Evolutionary conservation across 2,888 invertebrate species (phyloP).

Genomic region (Stenodera caucasica): DNA sequence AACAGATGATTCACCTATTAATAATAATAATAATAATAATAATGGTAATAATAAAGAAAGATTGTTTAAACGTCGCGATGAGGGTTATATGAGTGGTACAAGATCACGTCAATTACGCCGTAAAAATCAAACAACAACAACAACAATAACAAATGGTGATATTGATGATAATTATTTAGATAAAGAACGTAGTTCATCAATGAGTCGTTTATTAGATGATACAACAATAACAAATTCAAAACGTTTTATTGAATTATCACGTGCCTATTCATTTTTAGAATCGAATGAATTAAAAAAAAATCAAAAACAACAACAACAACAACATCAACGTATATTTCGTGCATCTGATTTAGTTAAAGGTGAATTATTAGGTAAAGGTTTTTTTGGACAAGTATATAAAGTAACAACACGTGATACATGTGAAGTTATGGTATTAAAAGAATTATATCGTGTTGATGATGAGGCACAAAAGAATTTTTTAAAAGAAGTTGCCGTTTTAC

Average conservation of each 20-base stretch:
- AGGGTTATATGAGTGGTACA: slow-evolving; percentile 65
- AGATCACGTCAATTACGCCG: slow-evolving; percentile 65
- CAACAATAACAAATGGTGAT: too few relatives aligned
- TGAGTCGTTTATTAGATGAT: slow-evolving; percentile 80
- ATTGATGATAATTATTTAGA: slow-evolving; percentile 54
- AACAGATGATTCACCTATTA: slow-evolving; percentile 19
- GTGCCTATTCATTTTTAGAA: slow-evolving; percentile 86
- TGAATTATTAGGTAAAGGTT: slow-evolving; percentile 88
- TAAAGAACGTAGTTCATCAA: slow-evolving; percentile 82
- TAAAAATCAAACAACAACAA: slow-evolving; percentile 60
- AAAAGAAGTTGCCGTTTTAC: slow-evolving; percentile 92
- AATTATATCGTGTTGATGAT: slow-evolving; percentile 87
- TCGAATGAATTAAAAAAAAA: slow-evolving; percentile 45
- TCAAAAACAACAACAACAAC: slow-evolving; percentile 43
- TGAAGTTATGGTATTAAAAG: slow-evolving; percentile 95
- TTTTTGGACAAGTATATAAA: slow-evolving; percentile 91
- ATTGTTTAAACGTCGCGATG: slow-evolving; percentile 61
- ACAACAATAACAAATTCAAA: slow-evolving; percentile 48
- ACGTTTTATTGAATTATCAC: slow-evolving; percentile 66
- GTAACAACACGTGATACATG: slow-evolving; percentile 88
- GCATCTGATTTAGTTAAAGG: slow-evolving; percentile 89
- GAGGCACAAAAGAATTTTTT: slow-evolving; percentile 93
- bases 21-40: slow-evolving; percentile 23
- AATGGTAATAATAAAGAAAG: slow-evolving; percentile 53
- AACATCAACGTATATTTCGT: slow-evolving; percentile 78